Base-by-base conservation (phyloP, 2,888 invertebrate species). In the Trachelus stipa region DNA sequence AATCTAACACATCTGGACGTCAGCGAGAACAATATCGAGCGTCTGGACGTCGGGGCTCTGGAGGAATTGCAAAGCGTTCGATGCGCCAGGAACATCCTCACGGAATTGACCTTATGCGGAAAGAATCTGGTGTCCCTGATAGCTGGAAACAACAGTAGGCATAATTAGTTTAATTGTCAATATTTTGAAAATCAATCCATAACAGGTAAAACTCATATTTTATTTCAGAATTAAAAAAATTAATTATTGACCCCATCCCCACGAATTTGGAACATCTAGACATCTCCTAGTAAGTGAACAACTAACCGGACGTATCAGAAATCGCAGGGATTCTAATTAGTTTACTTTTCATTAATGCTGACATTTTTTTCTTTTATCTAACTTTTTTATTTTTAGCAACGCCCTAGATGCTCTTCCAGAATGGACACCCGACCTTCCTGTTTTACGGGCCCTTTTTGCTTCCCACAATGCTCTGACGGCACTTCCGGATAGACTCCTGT, bases 11-110 rank as follows among this genome's bases (percentile, higher is more conserved):
- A 96, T 84, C 91, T 97, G 89, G 97, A 97, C 89, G 95, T 97
- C 76, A 97, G 96, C 83, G 95, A 97, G 92, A 97, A 97, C 89
- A 94, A 94, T 83, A 96, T 97, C 85, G 97, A 97, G 90, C 95
- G 95, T 85, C 92, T 97, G 87, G 97, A 97, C 87, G 93, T 97
- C 85, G 95, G 96, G 76, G 96, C 97, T 4, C 92, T 97, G 76
- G 95, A 95, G 34, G 95, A 96, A 80, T 92, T 97, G 75, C 95
- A 96, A 86, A 95, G 95, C 83, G 92, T 97, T 68, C 95, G 96
- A 85, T 97, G 97, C 87, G 95, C 95, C 35, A 94, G 95, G 89
- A 97, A 97, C 91, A 92, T 94, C 80, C 92, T 97, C 77, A 95
- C 95, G 82, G 95, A 97, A 86, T 92, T 97, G 68, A 95, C 95